Percentiles rank a stretch among this genome's conserved stretches.
Evolutionary conservation across 2,888 invertebrate genomes (phyloP).

Genomic region (Chrysina gloriosa): DNA sequence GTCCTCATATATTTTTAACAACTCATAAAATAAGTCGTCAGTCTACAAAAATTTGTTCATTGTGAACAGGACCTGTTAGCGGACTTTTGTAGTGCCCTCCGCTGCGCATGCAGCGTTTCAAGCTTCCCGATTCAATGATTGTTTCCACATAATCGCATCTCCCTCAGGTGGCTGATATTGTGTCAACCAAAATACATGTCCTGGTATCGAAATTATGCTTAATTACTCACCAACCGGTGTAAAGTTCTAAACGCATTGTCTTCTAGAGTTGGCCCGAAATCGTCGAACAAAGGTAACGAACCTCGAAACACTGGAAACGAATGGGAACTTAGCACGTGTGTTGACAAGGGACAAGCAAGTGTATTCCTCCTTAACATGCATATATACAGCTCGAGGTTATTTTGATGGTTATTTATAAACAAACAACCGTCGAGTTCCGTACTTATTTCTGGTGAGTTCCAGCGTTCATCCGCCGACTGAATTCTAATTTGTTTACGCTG

Average conservation of each 20-base stretch:
- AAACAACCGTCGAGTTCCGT: background rate
- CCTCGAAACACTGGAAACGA: background rate
- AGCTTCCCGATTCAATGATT: too few species aligned
- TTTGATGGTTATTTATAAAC: background rate
- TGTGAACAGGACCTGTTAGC: too few species aligned
- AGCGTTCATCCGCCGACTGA: background rate
- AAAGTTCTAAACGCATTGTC: background rate
- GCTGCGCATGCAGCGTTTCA: too few species aligned
- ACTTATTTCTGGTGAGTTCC: background rate
- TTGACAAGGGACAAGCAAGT: background rate
- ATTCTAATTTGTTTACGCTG: background rate
- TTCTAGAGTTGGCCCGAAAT: background rate
- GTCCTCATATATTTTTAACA: too few species aligned
- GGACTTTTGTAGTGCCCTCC: too few species aligned
- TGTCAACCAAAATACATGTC: background rate
- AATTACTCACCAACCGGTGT: background rate
- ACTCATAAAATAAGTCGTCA: too few species aligned
- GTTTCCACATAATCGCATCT: too few species aligned
- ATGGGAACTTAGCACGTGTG: background rate
- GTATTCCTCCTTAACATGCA: background rate
- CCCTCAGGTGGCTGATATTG: too few species aligned
- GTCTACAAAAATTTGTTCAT: too few species aligned
- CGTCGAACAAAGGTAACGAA: background rate
- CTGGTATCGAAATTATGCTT: background rate
- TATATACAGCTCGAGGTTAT: background rate